Evolutionary conservation across 2,113 vertebrate genomes (phyloP), one percentile per base, ranked within the genome.

Genomic region (Psittacula cyanocephala): DNA sequence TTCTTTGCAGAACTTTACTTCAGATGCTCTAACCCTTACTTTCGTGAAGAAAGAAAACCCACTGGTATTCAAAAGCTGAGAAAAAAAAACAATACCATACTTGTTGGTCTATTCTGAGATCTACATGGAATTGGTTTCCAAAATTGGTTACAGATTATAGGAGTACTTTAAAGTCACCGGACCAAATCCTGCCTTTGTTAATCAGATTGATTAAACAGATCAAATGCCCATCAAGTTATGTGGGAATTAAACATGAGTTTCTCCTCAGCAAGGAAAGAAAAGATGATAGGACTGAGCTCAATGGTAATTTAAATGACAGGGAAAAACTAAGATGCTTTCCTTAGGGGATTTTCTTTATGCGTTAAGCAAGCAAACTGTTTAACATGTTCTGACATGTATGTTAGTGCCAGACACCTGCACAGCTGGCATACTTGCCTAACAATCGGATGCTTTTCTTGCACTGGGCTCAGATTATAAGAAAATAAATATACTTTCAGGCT

Each of bases 341-440:
- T 64, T 44, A 64, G 69, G 74, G 86, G 29, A 64, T 88, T 92
- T 91, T 92, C 86, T 50, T 81, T 53, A 65, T 6, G 14, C 72
- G 62, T 87, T 69, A 94, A 88, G 41, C 31, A 81, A 55, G 41
- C 72, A 94, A 95, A 92, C 22, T 37, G 14, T 87, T 90, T 94
- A 93, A 93, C 86, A 89, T 44, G 17, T 89, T 87, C 44, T 95
- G 96, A 96, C 86, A 10, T 7, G n/a, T 27, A 7, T 49, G 77
- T 93, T 89, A 86, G 86, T 92, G 88, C 90, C 90, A 94, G 72
- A 69, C 88, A 94, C 63, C 86, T 72, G 77, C 93, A 72, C 92
- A 92, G 62, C 74, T 92, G 83, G 57, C 81, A 82, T 6, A 41
- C 22, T 49, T 63, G 67, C 77, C 78, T 78, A 90, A 67, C 37